Base-by-base conservation (phyloP, 2,113 vertebrate genomes). In the Callipepla californica region DNA sequence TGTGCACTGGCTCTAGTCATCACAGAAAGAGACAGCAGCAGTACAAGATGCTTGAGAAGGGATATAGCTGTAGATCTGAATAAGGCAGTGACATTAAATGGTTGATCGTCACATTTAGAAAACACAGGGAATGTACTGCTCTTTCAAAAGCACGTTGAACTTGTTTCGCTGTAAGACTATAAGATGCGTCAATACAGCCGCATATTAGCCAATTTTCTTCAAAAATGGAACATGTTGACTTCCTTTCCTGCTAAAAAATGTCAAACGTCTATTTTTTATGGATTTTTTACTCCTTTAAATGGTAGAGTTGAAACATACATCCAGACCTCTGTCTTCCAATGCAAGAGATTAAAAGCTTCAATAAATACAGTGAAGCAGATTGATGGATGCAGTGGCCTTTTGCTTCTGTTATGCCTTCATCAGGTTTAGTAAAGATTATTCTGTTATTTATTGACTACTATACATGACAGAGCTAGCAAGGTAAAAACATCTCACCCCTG, bases 401-500 rank as follows among this genome's bases (percentile, higher is more conserved):
- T 79, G 53, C 70, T 92, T 83, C 45, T 6, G 17, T 68, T 75
- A 13, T 79, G 81, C 65, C 78, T 94, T 69, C 68, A 73, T 85
- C 89, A 87, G 80, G 53, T 93, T 85, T 85, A 93, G 55, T 77
- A 90, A 89, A 94, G 73, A 93, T 84, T 87, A 45, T 92, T 96
- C 81, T 90, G 72, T 84, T 89, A 84, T 81, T 94, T 75, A 65
- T 53, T 72, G 19, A 65, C 65, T 95, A 50, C 80, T 77, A 32
- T 20, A 42, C 30, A 53, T 65, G 74, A 79, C 80, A 87, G 80
- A 87, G 65, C 32, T 57, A 78, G 32, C 78, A 80, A 63, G 63
- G 73, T 76, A 66, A 63, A 48, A 51, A 20, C 38, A 7, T 72
- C 91, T 75, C 42, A 80, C 44, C 13, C 38, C 22, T 4, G 9